Evolutionary conservation across 2,113 vertebrate species (phyloP).

Genomic region (Pseudois nayaur): DNA sequence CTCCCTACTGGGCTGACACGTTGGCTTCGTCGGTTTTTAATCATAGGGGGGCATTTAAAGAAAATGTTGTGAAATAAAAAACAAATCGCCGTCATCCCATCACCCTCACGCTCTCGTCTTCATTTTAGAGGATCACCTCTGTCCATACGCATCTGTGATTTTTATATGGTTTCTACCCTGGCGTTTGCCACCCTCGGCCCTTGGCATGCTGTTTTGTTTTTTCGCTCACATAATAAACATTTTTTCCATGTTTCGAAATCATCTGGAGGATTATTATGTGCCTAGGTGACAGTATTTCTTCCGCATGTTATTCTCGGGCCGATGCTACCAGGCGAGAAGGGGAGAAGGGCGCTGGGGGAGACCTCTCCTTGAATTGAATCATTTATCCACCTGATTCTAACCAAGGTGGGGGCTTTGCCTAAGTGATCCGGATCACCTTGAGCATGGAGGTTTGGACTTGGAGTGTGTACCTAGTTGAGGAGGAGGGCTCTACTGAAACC

Average conservation of each 20-base stretch:
- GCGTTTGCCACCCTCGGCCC: not conserved
- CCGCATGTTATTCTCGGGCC: not conserved
- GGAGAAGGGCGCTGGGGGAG: not conserved
- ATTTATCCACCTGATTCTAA: not conserved
- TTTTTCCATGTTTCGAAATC: conserved; percentile 48
- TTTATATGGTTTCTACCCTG: not conserved
- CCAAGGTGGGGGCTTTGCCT: not conserved
- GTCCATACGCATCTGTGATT: not conserved
- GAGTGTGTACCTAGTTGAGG: not conserved
- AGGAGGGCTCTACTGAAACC: not conserved
- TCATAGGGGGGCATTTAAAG: conserved; percentile 62
- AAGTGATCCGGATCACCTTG: not conserved
- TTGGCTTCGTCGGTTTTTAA: conserved; percentile 58
- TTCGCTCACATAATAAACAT: not conserved
- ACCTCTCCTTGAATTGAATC: not conserved
- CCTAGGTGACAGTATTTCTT: not conserved
- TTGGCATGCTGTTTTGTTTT: not conserved
- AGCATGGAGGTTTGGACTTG: not conserved
- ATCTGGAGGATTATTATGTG: not conserved
- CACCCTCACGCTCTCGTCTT: not conserved
- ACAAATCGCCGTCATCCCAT: conserved; percentile 34
- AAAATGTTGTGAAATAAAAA: conserved; percentile 68
- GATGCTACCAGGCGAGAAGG: not conserved
- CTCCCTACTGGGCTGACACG: conserved; percentile 47
- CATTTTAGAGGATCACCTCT: not conserved